Evolutionary conservation across 2,888 invertebrate genomes (phyloP).

Genomic region (Heliconius cydno): DNA sequence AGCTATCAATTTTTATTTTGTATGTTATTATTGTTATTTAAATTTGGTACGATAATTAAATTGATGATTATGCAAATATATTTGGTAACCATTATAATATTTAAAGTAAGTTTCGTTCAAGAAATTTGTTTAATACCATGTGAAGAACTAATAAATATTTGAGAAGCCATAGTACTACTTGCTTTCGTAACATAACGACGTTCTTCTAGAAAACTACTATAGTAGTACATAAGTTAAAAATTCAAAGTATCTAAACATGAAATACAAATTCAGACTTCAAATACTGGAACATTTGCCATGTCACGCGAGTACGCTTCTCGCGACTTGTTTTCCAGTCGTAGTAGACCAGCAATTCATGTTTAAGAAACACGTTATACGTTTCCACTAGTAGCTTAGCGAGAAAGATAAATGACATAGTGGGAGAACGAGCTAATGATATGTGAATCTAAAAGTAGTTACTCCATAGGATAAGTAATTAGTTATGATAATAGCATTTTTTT

Average conservation of each 20-base stretch:
- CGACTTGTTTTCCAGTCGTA: constrained; percentile 46
- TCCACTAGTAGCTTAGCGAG: constrained; percentile 27
- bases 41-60: not conserved
- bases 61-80: not conserved
- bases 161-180: not conserved
- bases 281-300: constrained; percentile 45
- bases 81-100: not conserved
- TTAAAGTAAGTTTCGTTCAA: not conserved
- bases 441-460: not conserved
- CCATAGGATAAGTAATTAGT: not conserved
- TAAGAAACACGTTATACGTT: constrained; percentile 30
- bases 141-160: not conserved
- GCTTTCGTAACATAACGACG: not conserved
- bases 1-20: constrained; percentile 38
- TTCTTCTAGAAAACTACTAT: constrained; percentile 11
- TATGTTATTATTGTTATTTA: constrained; percentile 16
- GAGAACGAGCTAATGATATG: not conserved
- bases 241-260: constrained; percentile 42
- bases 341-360: constrained; percentile 44
- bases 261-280: constrained; percentile 45
- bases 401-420: not conserved
- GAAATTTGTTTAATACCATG: not conserved
- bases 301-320: constrained; percentile 47
- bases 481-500: no score
- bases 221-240: constrained; percentile 35